Percentiles rank a stretch among this genome's conserved stretches.
These are phyloP conservation scores for Leptobrachium ailaonicum DNA, from an alignment of 2,113 vertebrate genomes.

Conservation along the genomic window DNA sequence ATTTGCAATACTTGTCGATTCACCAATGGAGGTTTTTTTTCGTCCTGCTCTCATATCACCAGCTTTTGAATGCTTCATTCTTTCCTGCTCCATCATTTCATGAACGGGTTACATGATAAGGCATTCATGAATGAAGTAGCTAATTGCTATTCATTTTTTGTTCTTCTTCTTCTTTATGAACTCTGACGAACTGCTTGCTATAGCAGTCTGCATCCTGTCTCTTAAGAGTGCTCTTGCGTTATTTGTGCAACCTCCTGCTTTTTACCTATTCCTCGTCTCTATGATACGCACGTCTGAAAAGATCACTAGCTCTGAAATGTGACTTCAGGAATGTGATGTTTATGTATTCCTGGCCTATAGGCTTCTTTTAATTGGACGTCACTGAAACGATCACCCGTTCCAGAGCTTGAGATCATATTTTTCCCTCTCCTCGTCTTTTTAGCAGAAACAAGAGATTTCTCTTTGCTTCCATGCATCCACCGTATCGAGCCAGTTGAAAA, in stretches of 20 bases:
- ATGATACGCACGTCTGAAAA: slow-evolving; percentile 37
- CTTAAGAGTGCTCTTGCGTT: slow-evolving; percentile 53
- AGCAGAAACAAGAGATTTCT: not conserved
- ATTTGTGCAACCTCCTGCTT: slow-evolving; percentile 34
- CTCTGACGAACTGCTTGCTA: not conserved
- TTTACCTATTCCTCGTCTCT: slow-evolving; percentile 25
- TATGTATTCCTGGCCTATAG: slow-evolving; percentile 49
- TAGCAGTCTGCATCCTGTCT: slow-evolving; percentile 36
- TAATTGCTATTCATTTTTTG: no score
- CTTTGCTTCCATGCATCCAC: slow-evolving; percentile 55
- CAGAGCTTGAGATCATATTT: slow-evolving; percentile 4
- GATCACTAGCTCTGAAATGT: slow-evolving; percentile 22
- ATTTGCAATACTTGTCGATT: no score
- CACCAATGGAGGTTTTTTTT: no score
- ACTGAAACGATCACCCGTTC: slow-evolving; percentile 46
- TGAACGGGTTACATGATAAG: no score
- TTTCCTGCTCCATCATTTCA: no score
- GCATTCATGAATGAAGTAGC: no score
- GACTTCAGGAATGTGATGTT: slow-evolving; percentile 35
- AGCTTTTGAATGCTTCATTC: no score
- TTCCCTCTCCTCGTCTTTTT: not conserved
- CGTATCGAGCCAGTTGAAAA: slow-evolving; percentile 66
- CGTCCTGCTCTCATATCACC: no score
- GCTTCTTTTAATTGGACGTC: slow-evolving; percentile 61
- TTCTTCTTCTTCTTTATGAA: not conserved